These are phyloP conservation scores for Microcebus tavaratra DNA, from an alignment of 2,113 vertebrate species.

Conservation along the genomic window DNA sequence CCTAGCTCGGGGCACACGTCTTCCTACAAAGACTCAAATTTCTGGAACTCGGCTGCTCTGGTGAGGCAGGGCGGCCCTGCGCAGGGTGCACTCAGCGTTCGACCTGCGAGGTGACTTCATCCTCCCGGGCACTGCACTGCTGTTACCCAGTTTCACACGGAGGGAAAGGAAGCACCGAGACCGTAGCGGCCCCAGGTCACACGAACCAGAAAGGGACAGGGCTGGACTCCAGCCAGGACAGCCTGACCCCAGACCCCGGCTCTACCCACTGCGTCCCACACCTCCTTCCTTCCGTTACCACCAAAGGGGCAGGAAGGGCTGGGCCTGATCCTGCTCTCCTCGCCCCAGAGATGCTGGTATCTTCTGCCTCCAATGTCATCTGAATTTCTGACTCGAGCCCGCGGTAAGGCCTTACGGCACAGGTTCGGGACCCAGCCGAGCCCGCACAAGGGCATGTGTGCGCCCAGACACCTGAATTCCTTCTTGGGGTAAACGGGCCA, in stretches of 20 bases:
- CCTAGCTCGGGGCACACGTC: accelerated
- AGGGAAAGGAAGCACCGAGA: background rate
- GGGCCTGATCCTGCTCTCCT: background rate
- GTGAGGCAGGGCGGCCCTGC: accelerated
- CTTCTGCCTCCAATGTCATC: background rate
- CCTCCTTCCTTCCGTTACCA: background rate
- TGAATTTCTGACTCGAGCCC: background rate
- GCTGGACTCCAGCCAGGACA: background rate
- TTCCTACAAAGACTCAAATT: background rate
- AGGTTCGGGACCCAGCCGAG: background rate
- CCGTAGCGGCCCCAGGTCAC: accelerated
- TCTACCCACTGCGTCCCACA: background rate
- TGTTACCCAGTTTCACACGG: background rate
- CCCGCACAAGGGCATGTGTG: accelerated
- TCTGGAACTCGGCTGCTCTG: accelerated
- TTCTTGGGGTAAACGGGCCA: background rate
- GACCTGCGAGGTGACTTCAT: background rate
- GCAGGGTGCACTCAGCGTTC: background rate
- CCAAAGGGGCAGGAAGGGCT: background rate
- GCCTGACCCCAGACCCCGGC: background rate
- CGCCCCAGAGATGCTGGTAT: background rate
- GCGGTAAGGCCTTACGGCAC: accelerated
- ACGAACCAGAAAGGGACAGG: background rate
- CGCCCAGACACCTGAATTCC: accelerated
- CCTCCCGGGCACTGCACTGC: background rate